Evolutionary conservation across 1,140 invertebrate species (phyloP).

Genomic region (Bombus confusus): DNA sequence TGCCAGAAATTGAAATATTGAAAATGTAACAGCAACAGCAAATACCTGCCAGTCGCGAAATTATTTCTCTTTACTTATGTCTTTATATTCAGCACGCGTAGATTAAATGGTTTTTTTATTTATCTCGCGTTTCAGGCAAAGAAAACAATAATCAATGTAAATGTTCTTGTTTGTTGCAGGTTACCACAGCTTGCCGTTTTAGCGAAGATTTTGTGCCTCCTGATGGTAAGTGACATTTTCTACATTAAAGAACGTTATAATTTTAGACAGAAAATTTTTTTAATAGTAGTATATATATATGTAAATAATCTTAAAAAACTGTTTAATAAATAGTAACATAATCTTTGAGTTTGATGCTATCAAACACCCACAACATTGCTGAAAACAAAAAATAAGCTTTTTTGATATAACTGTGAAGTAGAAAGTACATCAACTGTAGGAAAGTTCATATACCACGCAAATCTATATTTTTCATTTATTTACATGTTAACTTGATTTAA

Average conservation of each 20-base stretch:
- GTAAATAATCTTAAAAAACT: background rate
- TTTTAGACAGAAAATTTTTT: background rate
- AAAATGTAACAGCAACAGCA: constrained; percentile 6
- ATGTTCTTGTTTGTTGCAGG: constrained; percentile 84
- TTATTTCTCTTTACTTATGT: background rate
- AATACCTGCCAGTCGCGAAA: background rate
- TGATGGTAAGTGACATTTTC: constrained; percentile 86
- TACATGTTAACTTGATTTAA: no score
- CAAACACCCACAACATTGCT: background rate
- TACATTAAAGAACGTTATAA: background rate
- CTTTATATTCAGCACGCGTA: background rate
- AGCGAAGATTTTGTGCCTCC: constrained; percentile 93
- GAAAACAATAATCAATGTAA: constrained; percentile 13
- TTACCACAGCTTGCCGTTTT: constrained; percentile 93
- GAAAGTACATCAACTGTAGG: no score
- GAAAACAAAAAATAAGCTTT: no score
- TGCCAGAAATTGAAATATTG: constrained; percentile 49
- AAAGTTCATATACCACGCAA: no score
- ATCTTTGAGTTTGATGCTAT: background rate
- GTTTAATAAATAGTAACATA: background rate
- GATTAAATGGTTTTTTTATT: background rate
- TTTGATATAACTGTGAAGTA: no score
- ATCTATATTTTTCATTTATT: no score
- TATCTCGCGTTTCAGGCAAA: background rate
- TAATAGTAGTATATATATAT: no score